Evolutionary conservation across 2,888 invertebrate genomes (phyloP), one percentile per base, ranked within the genome.

Genomic region (Pterostichus niger): DNA sequence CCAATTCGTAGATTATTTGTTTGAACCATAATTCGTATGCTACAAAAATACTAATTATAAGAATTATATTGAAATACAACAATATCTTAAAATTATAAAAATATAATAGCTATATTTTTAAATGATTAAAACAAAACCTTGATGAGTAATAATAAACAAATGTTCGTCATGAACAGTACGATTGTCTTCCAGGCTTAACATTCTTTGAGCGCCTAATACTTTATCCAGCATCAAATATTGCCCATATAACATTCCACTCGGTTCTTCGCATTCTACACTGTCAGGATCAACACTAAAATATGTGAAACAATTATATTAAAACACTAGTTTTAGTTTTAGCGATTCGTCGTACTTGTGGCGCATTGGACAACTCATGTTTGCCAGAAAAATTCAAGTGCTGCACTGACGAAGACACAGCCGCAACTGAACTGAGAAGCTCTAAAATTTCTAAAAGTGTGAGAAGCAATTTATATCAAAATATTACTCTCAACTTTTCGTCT

Each of bases 11-110:
- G 84, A 99, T 96, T 75, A 99, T 98, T 91, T 99, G 99, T 90
- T 99, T 99, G 92, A 99, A 99, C 99, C 99, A 99, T 4, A 99
- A 92, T 90, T 99, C 99, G 91, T 99, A 99, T 0, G 98, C 98
- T 98, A 90, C 71, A 92, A 77, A 10, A 40, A 40, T 4, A 31
- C 11, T 15, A 17, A 15, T n/a, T n/a, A n/a, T n/a, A n/a, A n/a
- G n/a, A n/a, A n/a, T 56, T 15, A 17, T 11, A 11, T 24, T 59
- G 17, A 24, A 59, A 31, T 24, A 2, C 54, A 31, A 59, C 17
- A 59, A 59, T 24, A 24, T 24, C 24, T 24, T 24, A 3, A 24
- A 24, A 24, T 24, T 24, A 24, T 24, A 24, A 24, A 24, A 2
- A 24, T 24, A 24, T 24, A 24, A 24, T n/a, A n/a, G n/a, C n/a